Conservation (phyloP, 2,888 invertebrate genomes). For the Dyspetes luteomarginatus region DNA sequence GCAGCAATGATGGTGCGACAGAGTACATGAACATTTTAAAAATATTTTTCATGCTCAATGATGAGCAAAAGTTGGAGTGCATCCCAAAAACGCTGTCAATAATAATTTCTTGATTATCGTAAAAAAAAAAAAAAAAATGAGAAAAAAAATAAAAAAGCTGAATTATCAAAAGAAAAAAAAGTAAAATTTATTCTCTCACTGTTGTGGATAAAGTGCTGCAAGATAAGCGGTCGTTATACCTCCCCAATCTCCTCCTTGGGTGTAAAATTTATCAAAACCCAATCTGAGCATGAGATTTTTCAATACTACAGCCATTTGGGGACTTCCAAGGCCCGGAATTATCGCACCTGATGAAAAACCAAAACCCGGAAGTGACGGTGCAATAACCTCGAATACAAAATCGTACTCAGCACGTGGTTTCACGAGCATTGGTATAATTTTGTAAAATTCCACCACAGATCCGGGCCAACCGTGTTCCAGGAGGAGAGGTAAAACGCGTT, state of each 20-base stretch:
- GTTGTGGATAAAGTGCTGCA: slow-evolving; percentile 87
- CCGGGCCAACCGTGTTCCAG: slow-evolving; percentile 96
- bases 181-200: slow-evolving; percentile 72
- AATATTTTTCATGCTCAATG: slow-evolving; percentile 65
- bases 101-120: slow-evolving; percentile 56
- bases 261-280: slow-evolving; percentile 87
- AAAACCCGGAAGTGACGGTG: slow-evolving; percentile 83
- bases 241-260: slow-evolving; percentile 95
- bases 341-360: slow-evolving; percentile 85
- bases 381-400: slow-evolving; percentile 88
- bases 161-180: too few relatives aligned
- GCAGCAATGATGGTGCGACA: slow-evolving; percentile 74
- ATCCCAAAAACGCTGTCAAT: slow-evolving; percentile 84
- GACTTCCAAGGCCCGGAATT: slow-evolving; percentile 86
- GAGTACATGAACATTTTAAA: slow-evolving; percentile 72
- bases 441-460: slow-evolving; percentile 93
- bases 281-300: slow-evolving; percentile 89
- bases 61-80: slow-evolving; percentile 84
- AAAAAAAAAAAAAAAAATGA: background rate
- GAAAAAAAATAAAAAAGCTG: too few relatives aligned
- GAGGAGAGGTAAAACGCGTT: slow-evolving; percentile 86
- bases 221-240: slow-evolving; percentile 86
- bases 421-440: slow-evolving; percentile 89
- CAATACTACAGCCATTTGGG: slow-evolving; percentile 86
- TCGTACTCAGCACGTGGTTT: slow-evolving; percentile 84